These are phyloP conservation scores for Ictalurus punctatus DNA, from an alignment of 2,113 vertebrate species.

Conservation along the genomic window DNA sequence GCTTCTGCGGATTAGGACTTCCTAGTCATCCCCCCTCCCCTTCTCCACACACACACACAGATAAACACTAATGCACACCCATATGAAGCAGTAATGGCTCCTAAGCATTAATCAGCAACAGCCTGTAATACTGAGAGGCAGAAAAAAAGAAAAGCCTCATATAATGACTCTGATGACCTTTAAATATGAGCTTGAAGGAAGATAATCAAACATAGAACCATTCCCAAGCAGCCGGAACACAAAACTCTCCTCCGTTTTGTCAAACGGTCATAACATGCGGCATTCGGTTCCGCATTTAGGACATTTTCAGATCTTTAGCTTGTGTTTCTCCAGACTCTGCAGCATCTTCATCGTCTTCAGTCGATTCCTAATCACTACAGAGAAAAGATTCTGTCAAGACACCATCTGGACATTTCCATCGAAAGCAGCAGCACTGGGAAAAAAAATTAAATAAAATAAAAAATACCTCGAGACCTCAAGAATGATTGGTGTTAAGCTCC, in stretches of 20 bases:
- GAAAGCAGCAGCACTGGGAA: conserved; percentile 5
- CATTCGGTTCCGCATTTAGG: background rate
- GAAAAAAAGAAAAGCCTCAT: conserved; percentile 41
- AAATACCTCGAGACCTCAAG: conserved; percentile 60
- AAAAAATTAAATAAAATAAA: conserved; percentile 21
- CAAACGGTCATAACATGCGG: background rate
- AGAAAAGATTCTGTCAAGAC: background rate
- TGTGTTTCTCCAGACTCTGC: background rate
- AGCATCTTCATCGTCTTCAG: background rate
- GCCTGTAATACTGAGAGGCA: background rate
- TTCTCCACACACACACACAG: conserved; percentile 3
- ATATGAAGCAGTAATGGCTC: background rate
- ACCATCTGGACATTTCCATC: conserved; percentile 37
- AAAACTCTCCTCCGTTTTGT: background rate
- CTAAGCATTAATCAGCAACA: conserved; percentile 10
- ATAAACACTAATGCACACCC: conserved; percentile 6
- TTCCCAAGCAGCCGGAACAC: background rate
- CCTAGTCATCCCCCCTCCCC: background rate
- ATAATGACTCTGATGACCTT: conserved; percentile 45
- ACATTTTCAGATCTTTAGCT: background rate
- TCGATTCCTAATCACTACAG: background rate
- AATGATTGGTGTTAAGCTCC: conserved; percentile 61
- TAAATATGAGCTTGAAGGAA: conserved; percentile 51
- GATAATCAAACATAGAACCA: conserved; percentile 39
- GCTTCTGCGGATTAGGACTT: conserved; percentile 51